Percentiles rank a stretch among this genome's conserved stretches.
These are phyloP conservation scores for Turnix velox DNA, from an alignment of 2,113 vertebrate genomes.

Conservation along the genomic window DNA sequence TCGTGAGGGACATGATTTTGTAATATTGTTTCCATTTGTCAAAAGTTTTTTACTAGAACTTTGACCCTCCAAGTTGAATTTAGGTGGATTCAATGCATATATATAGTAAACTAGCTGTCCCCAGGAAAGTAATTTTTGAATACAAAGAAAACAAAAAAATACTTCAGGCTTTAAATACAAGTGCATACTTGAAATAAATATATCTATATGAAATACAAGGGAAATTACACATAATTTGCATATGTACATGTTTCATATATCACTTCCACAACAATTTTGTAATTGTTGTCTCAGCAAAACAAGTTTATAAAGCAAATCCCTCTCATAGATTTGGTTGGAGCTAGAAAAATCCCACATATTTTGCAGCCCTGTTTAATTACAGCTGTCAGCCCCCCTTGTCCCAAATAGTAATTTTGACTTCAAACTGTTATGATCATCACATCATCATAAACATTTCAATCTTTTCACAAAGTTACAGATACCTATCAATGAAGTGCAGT, in stretches of 20 bases:
- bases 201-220: neutral
- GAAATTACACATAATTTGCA: neutral
- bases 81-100: neutral
- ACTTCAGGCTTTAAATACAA: no score
- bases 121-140: neutral
- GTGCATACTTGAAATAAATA: neutral
- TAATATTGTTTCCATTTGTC: neutral
- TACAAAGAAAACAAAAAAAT: neutral
- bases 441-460: neutral
- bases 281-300: no score
- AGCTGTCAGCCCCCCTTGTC: neutral
- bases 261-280: neutral
- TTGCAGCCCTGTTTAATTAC: neutral
- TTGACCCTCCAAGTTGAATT: neutral
- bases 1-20: neutral
- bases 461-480: neutral
- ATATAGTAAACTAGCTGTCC: neutral
- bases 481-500: neutral
- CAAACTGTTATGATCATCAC: neutral
- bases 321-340: neutral
- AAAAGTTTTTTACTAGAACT: neutral
- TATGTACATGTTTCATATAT: neutral
- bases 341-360: neutral
- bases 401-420: neutral
- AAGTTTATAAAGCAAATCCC: neutral